Base-by-base conservation (phyloP, 2,113 vertebrate genomes). In the Tursiops truncatus region DNA sequence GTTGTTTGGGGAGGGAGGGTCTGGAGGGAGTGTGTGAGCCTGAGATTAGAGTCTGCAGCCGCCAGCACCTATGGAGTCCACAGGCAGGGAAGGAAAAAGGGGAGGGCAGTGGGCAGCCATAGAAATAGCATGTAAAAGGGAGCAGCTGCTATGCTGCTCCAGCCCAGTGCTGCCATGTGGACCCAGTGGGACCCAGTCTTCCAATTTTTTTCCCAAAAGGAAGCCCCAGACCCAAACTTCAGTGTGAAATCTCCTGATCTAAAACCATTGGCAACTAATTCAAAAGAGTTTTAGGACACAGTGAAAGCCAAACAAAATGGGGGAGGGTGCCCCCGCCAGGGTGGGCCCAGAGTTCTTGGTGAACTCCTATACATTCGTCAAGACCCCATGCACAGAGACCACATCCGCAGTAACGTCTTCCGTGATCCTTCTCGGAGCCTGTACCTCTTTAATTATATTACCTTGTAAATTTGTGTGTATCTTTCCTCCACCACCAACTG, bases 81-180 rank as follows among this genome's bases (percentile, higher is more conserved):
- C 3, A 28, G 77, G 50, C 50, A 36, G 15, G 6, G n/a, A 28
- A 33, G 63, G 44, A 20, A 8, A 15, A 41, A 2, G 18, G 21
- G 44, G 10, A 28, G 8, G 38, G 60, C 13, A 23, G 5, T 33
- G 26, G 44, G 60, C 18, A 85, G 70, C 18, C 87, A 2, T 4
- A 17, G 47, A 38, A 47, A 38, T 15, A 50, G 7, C 15, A 0
- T 0, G 3, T 2, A 10, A 31, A n/a, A n/a, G 20, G 36, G 3
- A 41, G 17, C 0, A 8, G 18, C 31, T 28, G 63, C 63, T 23
- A 3, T 4, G 8, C 0, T 10, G 31, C 8, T 15, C 9, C 44
- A 21, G 36, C 63, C 80, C 10, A 0, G 5, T 14, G 23, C 36
- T 3, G 6, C 53, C 44, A 1, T 3, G n/a, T 3, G 56, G 53